These are phyloP conservation scores for Cebuella pygmaea DNA, from an alignment of 2,797 vertebrate species.

Conservation along the genomic window DNA sequence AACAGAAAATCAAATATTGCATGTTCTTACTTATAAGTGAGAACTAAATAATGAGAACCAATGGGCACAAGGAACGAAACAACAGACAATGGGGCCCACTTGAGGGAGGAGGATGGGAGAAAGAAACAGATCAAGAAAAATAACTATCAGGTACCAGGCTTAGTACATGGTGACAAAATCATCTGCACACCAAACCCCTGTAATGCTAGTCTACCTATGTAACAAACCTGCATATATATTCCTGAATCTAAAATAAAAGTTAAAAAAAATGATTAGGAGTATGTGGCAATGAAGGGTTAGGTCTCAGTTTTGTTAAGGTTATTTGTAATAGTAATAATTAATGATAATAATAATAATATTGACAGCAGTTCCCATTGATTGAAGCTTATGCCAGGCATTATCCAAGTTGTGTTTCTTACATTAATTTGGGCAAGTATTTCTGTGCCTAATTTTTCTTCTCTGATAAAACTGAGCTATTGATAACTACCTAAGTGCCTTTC, in stretches of 20 bases:
- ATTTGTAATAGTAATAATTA: neutral
- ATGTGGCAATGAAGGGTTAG: neutral
- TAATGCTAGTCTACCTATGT: neutral
- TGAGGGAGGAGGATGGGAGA: neutral
- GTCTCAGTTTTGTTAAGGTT: neutral
- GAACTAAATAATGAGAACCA: neutral
- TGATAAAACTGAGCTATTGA: constrained; percentile 2
- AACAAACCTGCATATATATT: neutral
- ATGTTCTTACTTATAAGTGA: neutral
- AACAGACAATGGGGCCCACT: neutral
- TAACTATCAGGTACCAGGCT: neutral
- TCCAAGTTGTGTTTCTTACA: neutral
- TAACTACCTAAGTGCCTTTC: neutral
- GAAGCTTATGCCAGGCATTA: neutral
- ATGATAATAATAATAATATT: neutral
- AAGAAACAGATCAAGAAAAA: neutral
- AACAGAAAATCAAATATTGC: neutral
- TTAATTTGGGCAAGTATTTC: constrained; percentile 4
- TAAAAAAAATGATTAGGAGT: neutral
- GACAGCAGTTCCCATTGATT: neutral
- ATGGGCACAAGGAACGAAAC: neutral
- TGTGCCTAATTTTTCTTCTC: constrained; percentile 40
- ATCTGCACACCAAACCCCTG: neutral
- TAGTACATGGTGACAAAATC: neutral
- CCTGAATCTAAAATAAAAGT: neutral